Evolutionary conservation across 2,888 invertebrate species (phyloP).

Genomic region (Linnaemya tessellans): DNA sequence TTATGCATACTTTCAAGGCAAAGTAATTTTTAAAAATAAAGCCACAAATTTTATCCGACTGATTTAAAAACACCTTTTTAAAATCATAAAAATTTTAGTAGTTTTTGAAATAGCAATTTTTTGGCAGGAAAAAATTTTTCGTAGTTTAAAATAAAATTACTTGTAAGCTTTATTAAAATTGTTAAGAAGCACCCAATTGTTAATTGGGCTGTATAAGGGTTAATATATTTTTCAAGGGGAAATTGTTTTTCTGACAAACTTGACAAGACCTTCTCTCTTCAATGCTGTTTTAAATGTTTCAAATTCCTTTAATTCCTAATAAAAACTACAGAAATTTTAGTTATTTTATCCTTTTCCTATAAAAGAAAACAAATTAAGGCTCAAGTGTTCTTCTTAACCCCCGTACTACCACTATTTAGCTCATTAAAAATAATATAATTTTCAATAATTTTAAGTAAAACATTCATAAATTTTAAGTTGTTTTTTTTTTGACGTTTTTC

Average conservation of each 20-base stretch:
- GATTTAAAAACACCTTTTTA: neutral
- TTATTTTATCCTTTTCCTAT: neutral
- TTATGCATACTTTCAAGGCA: neutral
- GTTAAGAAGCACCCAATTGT: too few species aligned
- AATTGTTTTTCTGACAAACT: neutral
- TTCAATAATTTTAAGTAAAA: slow-evolving; percentile 56
- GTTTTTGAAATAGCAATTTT: too few species aligned
- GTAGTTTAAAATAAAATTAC: neutral
- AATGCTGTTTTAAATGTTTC: slow-evolving; percentile 5
- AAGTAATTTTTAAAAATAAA: neutral
- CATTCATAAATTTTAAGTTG: slow-evolving; percentile 62
- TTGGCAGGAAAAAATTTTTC: neutral
- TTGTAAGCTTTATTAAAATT: too few species aligned
- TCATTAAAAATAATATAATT: slow-evolving; percentile 22
- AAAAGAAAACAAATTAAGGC: slow-evolving; percentile 44
- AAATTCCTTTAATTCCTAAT: neutral
- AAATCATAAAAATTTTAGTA: too few species aligned
- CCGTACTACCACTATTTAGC: neutral
- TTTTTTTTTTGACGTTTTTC: neutral
- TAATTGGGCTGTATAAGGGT: too few species aligned
- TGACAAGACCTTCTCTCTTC: neutral
- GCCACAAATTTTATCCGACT: neutral
- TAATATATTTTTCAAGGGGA: neutral
- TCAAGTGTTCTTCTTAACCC: slow-evolving; percentile 34
- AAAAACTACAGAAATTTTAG: neutral